Evolutionary conservation across 2,113 vertebrate genomes (phyloP), one percentile per base, ranked within the genome.

Genomic region (Morone saxatilis): DNA sequence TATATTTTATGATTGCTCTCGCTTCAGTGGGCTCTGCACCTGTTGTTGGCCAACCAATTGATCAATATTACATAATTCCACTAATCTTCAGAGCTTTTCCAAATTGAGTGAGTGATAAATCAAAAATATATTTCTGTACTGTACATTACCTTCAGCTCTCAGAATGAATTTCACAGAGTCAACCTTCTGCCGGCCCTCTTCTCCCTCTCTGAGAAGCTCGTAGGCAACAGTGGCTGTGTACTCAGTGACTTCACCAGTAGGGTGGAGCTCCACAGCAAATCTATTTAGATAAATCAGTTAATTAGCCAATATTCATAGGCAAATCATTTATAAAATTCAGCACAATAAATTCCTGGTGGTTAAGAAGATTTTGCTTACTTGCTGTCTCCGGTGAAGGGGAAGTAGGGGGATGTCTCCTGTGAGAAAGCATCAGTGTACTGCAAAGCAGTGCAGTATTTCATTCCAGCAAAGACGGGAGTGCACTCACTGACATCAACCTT

Each of bases 331-430:
- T 16, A 10, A 9, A 53, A 31, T 31, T 31, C 31, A 47, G 5
- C 31, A n/a, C 0, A 40, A 17, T 25, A 10, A 31, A 76, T 57
- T 41, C 14, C 12, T 57, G 10, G 4, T 65, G 25, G 38, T 57
- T 65, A 16, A 68, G 14, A 69, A 59, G 31, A 13, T 63, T 8
- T 71, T 65, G 43, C 93, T 94, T 47, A 98, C 98, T 94, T 97
- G 87, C 95, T 96, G 89, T 98, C 95, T 77, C 97, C 96, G 0
- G 94, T 96, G 80, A 99, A 93, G 7, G 97, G 97, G 83, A 95
- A 97, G 91, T 96, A 97, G 5, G 97, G 96, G 20, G 96, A 75
- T 1, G 92, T 90, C 16, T 96, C 94, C n/a, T 89, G 92, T 71
- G 81, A 90, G 84, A 87, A 96, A 77, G 95, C 94, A 16, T 97